Base-by-base conservation (phyloP, 2,888 invertebrate species). In the Ormia ochracea region DNA sequence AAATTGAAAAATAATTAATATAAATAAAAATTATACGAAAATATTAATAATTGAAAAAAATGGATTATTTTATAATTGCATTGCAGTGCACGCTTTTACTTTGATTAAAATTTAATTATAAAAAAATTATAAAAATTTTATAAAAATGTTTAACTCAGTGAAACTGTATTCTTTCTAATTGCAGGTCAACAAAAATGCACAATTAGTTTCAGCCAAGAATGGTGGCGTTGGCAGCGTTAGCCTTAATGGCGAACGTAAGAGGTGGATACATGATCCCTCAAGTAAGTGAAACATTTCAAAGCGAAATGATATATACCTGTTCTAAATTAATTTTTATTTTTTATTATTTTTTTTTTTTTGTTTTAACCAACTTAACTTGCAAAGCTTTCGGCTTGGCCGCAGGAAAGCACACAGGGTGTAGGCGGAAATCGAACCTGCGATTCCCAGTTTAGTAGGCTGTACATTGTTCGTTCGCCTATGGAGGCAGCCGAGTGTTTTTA, bases 251-350 rank as follows among this genome's bases (percentile, higher is more conserved):
- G 94, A 94, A 84, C 93, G 93, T 89, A 94, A 94, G 86, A 91
- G 92, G 85, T 94, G 94, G 94, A 94, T 94, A 87, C 94, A 94
- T 86, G 94, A 94, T 89, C 94, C 94, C 31, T 93, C 93, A 88
- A 94, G 94, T 94, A 89, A 94, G 94, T 92, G 81, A 33, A 45
- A 14, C 3, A 43, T 9, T 23, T 14, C n/a, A n/a, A n/a, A n/a
- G 3, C 1, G 12, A 14, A 17, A 7, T 26, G 2, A 19, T 59
- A 26, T 33, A 14, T 6, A 23, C 14, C 14, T 28, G 26, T 1
- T 4, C n/a, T 4, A 56, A 21, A 56, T 1, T 12, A 17, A 17
- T 26, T 52, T 31, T 52, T 31, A 17, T 10, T 48, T 48, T 5
- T 9, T 21, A 3, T 48, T 9, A 3, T 28, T 52, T 52, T 21